Conservation (phyloP, 2,888 invertebrate species). For the Eulithis testata region DNA sequence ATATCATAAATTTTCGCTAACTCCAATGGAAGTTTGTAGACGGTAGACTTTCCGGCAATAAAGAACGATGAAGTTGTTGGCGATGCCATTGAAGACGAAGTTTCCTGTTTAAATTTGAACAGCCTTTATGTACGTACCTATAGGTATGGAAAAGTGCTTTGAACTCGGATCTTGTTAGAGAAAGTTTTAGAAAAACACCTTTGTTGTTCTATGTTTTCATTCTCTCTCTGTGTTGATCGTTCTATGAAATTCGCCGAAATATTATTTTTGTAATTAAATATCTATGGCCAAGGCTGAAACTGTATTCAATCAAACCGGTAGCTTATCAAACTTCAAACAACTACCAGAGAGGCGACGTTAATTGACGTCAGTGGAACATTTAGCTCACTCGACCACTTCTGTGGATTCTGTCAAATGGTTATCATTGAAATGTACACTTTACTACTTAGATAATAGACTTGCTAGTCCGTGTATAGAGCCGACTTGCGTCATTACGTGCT, state of each 20-base stretch:
- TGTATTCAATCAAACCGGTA: conserved; percentile 37
- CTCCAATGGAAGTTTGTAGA: conserved; percentile 63
- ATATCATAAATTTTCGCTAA: conserved; percentile 54
- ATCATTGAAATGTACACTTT: conserved; percentile 36
- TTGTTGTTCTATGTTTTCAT: background rate
- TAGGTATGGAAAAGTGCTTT: conserved; percentile 20
- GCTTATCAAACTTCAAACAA: conserved; percentile 57
- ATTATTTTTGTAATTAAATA: conserved; percentile 8
- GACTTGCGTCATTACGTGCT: conserved; percentile 74
- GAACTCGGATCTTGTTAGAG: conserved; percentile 26
- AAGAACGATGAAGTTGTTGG: conserved; percentile 46
- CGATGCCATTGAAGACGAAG: conserved; percentile 41
- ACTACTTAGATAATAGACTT: conserved; percentile 35
- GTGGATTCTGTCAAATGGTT: conserved; percentile 42
- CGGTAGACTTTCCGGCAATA: conserved; percentile 49
- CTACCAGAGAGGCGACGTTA: conserved; percentile 65
- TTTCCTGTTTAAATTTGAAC: conserved; percentile 33
- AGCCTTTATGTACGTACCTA: too few relatives aligned
- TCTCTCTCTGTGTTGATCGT: background rate
- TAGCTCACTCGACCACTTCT: conserved; percentile 69
- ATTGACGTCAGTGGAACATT: conserved; percentile 77
- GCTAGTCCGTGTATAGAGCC: conserved; percentile 41
- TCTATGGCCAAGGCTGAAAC: conserved; percentile 25
- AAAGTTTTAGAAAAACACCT: conserved; percentile 24
- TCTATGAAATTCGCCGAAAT: background rate